Percentiles rank a stretch among this genome's conserved stretches.
Evolutionary conservation across 2,113 vertebrate genomes (phyloP).

Genomic region (Scomber scombrus): DNA sequence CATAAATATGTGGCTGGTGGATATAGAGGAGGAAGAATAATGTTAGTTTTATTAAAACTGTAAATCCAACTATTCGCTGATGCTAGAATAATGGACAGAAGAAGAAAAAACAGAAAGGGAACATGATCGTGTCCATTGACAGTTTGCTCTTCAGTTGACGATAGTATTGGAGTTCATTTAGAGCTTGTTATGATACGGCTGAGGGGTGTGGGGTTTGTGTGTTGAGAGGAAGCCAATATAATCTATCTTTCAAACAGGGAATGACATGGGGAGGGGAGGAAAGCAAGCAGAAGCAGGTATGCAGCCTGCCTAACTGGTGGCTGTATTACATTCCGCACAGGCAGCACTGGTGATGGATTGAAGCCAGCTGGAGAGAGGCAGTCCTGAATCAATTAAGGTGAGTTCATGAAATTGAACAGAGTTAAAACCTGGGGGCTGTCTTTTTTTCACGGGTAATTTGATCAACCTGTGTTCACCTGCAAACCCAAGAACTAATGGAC

Average conservation of each 20-base stretch:
- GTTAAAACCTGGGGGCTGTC: conserved; percentile 50
- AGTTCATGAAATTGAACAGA: conserved; percentile 80
- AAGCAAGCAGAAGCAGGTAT: conserved; percentile 60
- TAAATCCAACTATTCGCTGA: conserved; percentile 71
- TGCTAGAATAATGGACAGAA: conserved; percentile 3
- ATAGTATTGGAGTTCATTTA: conserved; percentile 73
- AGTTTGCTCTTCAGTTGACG: conserved; percentile 58
- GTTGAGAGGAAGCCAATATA: conserved; percentile 74
- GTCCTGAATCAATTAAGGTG: conserved; percentile 81
- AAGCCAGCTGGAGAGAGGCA: conserved; percentile 79
- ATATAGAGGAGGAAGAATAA: conserved; percentile 65
- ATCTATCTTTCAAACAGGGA: conserved; percentile 80
- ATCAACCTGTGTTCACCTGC: conserved; percentile 63
- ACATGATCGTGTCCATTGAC: conserved; percentile 29
- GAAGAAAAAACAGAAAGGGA: neutral
- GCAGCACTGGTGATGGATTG: conserved; percentile 79
- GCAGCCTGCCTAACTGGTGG: conserved; percentile 58
- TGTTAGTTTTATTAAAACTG: conserved; percentile 79
- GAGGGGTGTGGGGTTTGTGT: conserved; percentile 52
- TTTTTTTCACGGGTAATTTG: conserved; percentile 69
- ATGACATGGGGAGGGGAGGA: conserved; percentile 62
- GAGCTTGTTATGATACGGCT: conserved; percentile 70
- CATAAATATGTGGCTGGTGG: conserved; percentile 75
- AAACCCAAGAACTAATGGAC: conserved; percentile 45
- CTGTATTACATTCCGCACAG: conserved; percentile 74